Conservation (phyloP, 2,113 vertebrate species). For the Girardinichthys multiradiatus region DNA sequence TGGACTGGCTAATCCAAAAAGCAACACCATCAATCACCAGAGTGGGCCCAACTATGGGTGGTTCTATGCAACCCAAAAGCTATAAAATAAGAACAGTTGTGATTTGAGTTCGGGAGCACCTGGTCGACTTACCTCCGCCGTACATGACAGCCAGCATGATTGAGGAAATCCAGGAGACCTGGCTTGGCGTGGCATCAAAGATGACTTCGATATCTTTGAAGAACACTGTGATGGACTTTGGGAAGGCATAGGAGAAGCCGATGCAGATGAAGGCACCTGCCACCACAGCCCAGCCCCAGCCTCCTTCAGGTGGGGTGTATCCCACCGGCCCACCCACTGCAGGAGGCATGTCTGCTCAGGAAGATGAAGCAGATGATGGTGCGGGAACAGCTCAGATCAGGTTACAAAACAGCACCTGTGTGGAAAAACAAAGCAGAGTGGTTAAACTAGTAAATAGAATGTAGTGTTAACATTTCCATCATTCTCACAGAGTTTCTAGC, state of each 20-base stretch:
- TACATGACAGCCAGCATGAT: constrained; percentile 99
- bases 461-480: background rate
- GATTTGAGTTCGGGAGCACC: no score
- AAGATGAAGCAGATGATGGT: background rate
- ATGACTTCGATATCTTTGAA: constrained; percentile 96
- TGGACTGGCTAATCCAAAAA: no score
- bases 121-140: constrained; percentile 80
- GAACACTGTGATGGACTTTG: constrained; percentile 98
- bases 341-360: constrained; percentile 83
- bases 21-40: no score
- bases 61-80: no score
- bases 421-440: background rate
- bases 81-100: no score
- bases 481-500: background rate
- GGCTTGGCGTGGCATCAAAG: constrained; percentile 89
- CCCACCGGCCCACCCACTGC: constrained; percentile 86
- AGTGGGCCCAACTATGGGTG: no score
- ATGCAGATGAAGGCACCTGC: constrained; percentile 95
- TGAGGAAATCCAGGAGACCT: constrained; percentile 97
- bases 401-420: constrained; percentile 12
- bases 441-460: background rate
- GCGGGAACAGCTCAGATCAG: background rate
- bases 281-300: constrained; percentile 97
- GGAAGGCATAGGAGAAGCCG: constrained; percentile 97
- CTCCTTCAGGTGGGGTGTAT: constrained; percentile 94